Base-by-base conservation (phyloP, 2,888 invertebrate genomes). In the Cyaniris semiargus region DNA sequence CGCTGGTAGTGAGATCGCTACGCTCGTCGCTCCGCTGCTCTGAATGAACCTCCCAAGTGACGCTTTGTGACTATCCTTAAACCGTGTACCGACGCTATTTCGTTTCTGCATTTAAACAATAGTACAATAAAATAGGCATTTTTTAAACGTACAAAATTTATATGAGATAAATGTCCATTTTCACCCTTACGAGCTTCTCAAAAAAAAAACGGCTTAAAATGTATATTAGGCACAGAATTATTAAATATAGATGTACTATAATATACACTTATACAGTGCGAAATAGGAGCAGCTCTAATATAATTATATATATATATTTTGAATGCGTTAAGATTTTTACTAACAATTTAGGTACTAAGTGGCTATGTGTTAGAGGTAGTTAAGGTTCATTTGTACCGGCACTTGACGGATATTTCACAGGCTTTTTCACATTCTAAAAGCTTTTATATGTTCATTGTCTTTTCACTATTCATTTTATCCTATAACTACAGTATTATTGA, bases 301-400 rank as follows among this genome's bases (percentile, higher is more conserved):
- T 84, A 84, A 82, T 83, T 89, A 88, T 90, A 89, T 92, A 92
- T 92, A 92, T 93, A 92, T 93, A 93, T 93, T 90, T 93, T 92
- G 93, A 92, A 92, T 91, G 91, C 86, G 91, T 93, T 92, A 93
- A 93, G 88, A 91, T 93, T 93, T 93, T 93, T 93, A 93, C 93
- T 93, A 93, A 93, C 92, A 91, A 88, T 87, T 74, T 91, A 93
- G 91, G 85, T 87, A 86, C 83, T 92, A 92, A 93, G 90, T 86
- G 86, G 89, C 89, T 89, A 88, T 83, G 85, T 88, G 87, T 88
- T 88, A 89, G 89, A 84, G 79, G 77, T 80, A 80, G 79, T 74
- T 81, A 80, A 81, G 86, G 85, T 87, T 85, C 82, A 82, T 85
- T 84, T 83, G 83, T 83, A 83, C 83, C 74, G 74, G 74, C 74